These are phyloP conservation scores for Deroptyus accipitrinus DNA, from an alignment of 2,113 vertebrate species.

Conservation along the genomic window DNA sequence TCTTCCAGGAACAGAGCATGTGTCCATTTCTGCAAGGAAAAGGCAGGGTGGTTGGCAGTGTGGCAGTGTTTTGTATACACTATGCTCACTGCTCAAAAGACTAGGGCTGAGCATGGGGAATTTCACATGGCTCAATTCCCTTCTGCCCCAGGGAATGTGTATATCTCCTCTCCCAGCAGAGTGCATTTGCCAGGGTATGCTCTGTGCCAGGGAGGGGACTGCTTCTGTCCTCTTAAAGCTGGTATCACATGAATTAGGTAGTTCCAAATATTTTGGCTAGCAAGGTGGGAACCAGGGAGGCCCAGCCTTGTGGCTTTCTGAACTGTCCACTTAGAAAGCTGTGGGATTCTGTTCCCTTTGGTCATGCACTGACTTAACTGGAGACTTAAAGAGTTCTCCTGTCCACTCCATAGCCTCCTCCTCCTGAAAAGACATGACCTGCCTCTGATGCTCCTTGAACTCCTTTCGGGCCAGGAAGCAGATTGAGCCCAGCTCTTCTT, in stretches of 20 bases:
- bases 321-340: neutral
- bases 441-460: neutral
- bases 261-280: neutral
- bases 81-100: neutral
- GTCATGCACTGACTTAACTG: neutral
- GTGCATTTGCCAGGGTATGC: neutral
- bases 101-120: neutral
- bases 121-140: slow-evolving; percentile 45
- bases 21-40: slow-evolving; percentile 10
- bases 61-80: neutral
- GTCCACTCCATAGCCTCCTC: neutral
- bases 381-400: neutral
- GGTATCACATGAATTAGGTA: neutral
- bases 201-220: neutral
- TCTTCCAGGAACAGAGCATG: slow-evolving; percentile 3
- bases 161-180: neutral
- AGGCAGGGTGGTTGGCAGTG: slow-evolving; percentile 25
- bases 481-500: neutral
- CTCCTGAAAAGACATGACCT: neutral
- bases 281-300: neutral
- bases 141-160: neutral
- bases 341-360: neutral
- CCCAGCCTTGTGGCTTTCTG: neutral
- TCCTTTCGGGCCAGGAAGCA: neutral
- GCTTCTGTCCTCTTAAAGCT: neutral